A percentile compares a stretch with the other conserved stretches of the same genome.
phyloP scores from a whole-genome alignment of 1,140 invertebrate genomes.

The Grapholita molesta region DNA sequence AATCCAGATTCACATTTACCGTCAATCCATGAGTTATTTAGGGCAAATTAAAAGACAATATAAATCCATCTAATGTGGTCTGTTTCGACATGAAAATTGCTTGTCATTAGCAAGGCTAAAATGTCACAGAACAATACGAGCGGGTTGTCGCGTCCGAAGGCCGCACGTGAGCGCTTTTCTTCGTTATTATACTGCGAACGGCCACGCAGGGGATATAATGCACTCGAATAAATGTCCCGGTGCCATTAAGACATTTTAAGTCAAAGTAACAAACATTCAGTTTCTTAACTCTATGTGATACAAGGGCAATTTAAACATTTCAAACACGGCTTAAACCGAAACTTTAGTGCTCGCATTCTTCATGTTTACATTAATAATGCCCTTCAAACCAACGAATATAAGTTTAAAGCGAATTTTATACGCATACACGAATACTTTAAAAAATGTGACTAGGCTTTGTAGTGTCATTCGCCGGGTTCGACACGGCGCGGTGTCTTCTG shows the following conservation, averaged over 20 bases:
- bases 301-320: too few species aligned
- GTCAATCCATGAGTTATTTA: conserved; percentile 40
- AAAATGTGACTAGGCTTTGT: too few species aligned
- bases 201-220: conserved; percentile 57
- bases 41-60: conserved; percentile 61
- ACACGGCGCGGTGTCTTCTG: too few species aligned
- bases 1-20: conserved; percentile 25
- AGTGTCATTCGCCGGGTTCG: too few species aligned
- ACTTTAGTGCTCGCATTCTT: too few species aligned
- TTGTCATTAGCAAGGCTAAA: conserved; percentile 73
- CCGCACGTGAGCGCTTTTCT: conserved; percentile 73
- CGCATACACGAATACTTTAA: too few species aligned
- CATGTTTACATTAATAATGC: too few species aligned
- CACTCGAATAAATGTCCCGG: conserved; percentile 38
- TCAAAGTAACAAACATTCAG: background rate
- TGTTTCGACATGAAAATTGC: conserved; percentile 74
- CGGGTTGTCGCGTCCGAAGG: conserved; percentile 60
- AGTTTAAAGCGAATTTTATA: too few species aligned
- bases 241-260: background rate
- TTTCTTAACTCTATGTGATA: background rate
- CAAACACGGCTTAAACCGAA: too few species aligned
- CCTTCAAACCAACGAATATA: too few species aligned
- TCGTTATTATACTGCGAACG: conserved; percentile 50
- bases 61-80: conserved; percentile 60
- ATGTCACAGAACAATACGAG: conserved; percentile 75